phyloP scores from a whole-genome alignment of 2,888 invertebrate genomes.

The Hyles lineata region DNA sequence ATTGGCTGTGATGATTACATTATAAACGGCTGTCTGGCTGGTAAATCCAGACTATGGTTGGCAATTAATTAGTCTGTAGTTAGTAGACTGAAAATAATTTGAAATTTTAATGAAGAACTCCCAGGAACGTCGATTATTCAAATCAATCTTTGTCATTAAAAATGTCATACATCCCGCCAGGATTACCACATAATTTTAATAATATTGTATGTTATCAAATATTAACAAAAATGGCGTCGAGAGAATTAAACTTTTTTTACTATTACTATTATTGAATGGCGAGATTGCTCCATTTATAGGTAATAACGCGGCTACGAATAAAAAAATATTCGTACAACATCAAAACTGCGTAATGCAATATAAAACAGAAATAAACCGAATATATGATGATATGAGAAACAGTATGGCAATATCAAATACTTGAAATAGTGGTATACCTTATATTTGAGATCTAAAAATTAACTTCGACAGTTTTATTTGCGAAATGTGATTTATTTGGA shows the following conservation, averaged over 20 bases:
- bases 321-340: slow-evolving; percentile 32
- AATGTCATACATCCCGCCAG: neutral
- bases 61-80: too few relatives aligned
- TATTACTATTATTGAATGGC: slow-evolving; percentile 32
- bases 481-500: too few relatives aligned
- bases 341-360: slow-evolving; percentile 33
- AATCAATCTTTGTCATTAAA: neutral
- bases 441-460: too few relatives aligned
- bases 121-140: too few relatives aligned
- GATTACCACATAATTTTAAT: neutral
- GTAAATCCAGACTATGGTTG: too few relatives aligned
- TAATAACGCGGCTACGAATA: slow-evolving; percentile 33
- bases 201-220: neutral
- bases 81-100: too few relatives aligned
- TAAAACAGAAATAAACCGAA: slow-evolving; percentile 29
- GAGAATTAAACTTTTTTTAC: slow-evolving; percentile 31
- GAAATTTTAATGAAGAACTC: too few relatives aligned
- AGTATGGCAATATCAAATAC: neutral
- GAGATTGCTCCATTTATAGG: slow-evolving; percentile 36
- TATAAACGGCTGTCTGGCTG: too few relatives aligned
- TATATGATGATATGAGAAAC: neutral
- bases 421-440: too few relatives aligned
- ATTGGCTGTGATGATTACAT: too few relatives aligned
- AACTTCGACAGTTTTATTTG: too few relatives aligned
- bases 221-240: slow-evolving; percentile 16